A percentile compares a stretch with the other conserved stretches of the same genome.
These are phyloP conservation scores for Myoxocephalus aenaeus DNA, from an alignment of 2,797 vertebrate species.

Conservation along the genomic window DNA sequence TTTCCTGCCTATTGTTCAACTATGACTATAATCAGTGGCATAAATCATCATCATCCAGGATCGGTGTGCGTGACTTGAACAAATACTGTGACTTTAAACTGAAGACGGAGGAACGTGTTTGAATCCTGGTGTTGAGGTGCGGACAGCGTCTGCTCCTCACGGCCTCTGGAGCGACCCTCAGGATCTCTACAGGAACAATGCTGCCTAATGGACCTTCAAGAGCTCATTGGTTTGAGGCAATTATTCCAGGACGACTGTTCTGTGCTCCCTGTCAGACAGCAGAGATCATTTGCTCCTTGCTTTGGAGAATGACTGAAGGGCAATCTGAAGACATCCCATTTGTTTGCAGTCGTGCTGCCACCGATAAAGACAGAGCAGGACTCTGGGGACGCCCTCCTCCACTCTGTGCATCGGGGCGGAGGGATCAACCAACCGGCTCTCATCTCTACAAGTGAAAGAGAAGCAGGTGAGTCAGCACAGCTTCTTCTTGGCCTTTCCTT, in stretches of 20 bases:
- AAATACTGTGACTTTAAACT: constrained; percentile 30
- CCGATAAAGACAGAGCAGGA: constrained; percentile 39
- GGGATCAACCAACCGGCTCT: constrained; percentile 51
- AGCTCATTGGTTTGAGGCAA: constrained; percentile 80
- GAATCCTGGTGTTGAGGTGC: constrained; percentile 65
- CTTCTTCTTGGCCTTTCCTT: constrained; percentile 43
- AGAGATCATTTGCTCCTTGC: constrained; percentile 61
- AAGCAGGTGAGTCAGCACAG: constrained; percentile 64
- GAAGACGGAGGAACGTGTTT: constrained; percentile 25
- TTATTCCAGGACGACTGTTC: constrained; percentile 71
- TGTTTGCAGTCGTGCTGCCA: constrained; percentile 31
- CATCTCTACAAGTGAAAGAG: constrained; percentile 53
- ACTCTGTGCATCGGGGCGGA: constrained; percentile 36
- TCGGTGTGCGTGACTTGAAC: neutral
- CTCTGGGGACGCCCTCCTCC: constrained; percentile 39
- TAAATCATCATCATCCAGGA: neutral
- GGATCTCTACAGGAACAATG: constrained; percentile 69
- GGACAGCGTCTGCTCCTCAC: constrained; percentile 55
- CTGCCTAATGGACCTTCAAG: constrained; percentile 80
- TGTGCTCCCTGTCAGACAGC: constrained; percentile 38
- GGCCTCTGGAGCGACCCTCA: constrained; percentile 67
- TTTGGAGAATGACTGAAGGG: constrained; percentile 64
- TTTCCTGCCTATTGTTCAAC: too few relatives aligned
- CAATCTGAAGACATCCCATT: constrained; percentile 56
- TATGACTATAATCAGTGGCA: neutral